phyloP scores from a whole-genome alignment of 1,140 invertebrate species.

The Drosophila gunungcola region DNA sequence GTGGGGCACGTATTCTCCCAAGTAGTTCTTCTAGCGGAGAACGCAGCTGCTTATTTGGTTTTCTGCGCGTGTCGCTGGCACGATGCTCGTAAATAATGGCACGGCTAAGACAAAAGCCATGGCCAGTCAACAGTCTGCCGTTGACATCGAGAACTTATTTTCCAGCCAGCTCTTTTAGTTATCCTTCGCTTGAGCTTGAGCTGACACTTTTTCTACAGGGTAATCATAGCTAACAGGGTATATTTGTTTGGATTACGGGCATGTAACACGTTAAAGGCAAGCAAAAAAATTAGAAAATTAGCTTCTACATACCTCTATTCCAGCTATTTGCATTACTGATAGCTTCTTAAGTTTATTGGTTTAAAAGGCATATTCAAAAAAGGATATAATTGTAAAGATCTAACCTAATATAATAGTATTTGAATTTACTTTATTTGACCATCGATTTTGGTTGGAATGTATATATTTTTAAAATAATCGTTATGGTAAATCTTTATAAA shows the following conservation, averaged over 20 bases:
- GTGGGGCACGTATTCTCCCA: constrained; percentile 57
- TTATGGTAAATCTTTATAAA: not conserved
- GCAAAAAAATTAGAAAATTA: no score
- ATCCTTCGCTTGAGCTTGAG: constrained; percentile 26
- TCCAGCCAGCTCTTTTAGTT: constrained; percentile 12
- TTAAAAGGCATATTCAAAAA: no score
- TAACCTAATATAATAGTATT: no score
- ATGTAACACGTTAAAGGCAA: no score
- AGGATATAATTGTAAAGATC: no score
- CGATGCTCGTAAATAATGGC: constrained; percentile 67
- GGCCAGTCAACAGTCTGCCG: constrained; percentile 33
- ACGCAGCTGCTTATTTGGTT: constrained; percentile 55
- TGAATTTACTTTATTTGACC: no score
- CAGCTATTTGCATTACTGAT: no score
- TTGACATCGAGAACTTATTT: constrained; percentile 58
- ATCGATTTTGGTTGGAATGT: no score
- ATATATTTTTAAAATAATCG: no score
- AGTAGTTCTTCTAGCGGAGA: constrained; percentile 38
- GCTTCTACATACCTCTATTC: no score
- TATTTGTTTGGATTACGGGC: not conserved
- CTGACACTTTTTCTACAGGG: constrained; percentile 24
- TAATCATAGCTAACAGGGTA: not conserved
- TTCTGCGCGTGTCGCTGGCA: constrained; percentile 59
- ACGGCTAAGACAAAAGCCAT: constrained; percentile 58
- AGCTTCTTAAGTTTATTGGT: no score